Conservation (phyloP, 1,140 invertebrate species). For the Phortica variegata region DNA sequence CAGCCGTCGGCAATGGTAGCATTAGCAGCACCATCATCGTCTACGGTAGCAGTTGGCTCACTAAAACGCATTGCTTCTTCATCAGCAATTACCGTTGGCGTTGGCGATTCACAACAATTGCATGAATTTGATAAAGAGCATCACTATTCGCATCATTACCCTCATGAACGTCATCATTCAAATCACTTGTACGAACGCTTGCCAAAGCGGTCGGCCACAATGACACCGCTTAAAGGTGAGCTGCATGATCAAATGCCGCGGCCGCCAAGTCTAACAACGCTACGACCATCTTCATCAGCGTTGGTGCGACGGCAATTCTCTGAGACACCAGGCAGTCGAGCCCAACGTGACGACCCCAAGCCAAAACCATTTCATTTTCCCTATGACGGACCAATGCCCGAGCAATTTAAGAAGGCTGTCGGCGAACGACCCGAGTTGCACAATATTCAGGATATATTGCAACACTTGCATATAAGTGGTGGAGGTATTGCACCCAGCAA, state of each 20-base stretch:
- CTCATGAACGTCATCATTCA: neutral
- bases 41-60: constrained; percentile 22
- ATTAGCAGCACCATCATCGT: neutral
- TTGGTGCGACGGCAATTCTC: constrained; percentile 38
- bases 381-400: constrained; percentile 42
- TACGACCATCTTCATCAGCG: constrained; percentile 25
- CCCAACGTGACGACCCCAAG: constrained; percentile 27
- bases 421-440: constrained; percentile 25
- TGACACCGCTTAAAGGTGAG: constrained; percentile 38
- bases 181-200: constrained; percentile 40
- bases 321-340: constrained; percentile 33
- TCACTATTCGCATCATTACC: constrained; percentile 27
- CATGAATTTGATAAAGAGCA: neutral
- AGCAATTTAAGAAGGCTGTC: constrained; percentile 43
- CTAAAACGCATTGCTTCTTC: too few relatives aligned
- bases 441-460: constrained; percentile 50
- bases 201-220: constrained; percentile 44
- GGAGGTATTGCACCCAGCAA: constrained; percentile 35
- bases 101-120: constrained; percentile 3
- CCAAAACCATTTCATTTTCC: constrained; percentile 53
- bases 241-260: constrained; percentile 45
- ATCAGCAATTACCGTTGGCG: constrained; percentile 5
- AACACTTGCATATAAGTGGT: constrained; percentile 35
- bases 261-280: constrained; percentile 40
- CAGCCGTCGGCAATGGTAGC: constrained; percentile 16